Evolutionary conservation across 2,888 invertebrate genomes (phyloP).

Genomic region (Pseudanteris insignis): DNA sequence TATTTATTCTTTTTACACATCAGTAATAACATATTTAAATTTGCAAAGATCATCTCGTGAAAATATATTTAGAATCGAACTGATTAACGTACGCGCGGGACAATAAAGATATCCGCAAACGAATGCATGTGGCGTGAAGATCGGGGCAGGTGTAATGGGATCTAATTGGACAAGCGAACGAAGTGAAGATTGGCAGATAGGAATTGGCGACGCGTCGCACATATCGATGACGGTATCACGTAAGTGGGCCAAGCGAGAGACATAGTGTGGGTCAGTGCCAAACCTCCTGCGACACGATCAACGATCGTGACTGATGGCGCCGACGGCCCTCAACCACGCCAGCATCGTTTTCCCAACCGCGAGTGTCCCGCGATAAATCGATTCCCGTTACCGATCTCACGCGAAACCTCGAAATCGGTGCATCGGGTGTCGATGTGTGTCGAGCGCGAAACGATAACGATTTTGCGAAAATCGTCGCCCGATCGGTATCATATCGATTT

Average conservation of each 20-base stretch:
- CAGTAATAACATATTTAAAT: too few species aligned
- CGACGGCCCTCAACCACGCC: conserved; percentile 45
- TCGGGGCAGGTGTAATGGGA: not conserved
- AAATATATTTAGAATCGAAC: too few species aligned
- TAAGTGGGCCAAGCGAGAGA: conserved; percentile 59
- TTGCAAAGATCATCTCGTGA: not conserved
- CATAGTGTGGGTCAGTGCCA: conserved; percentile 61
- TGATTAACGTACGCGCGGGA: too few species aligned
- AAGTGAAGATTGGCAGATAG: conserved; percentile 21
- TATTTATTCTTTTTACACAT: too few species aligned
- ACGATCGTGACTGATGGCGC: conserved; percentile 27
- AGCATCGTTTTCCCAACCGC: conserved; percentile 27
- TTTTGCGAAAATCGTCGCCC: too few species aligned
- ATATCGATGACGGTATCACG: too few species aligned
- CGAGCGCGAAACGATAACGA: too few species aligned
- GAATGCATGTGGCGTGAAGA: not conserved
- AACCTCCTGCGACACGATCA: conserved; percentile 53
- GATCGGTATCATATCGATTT: too few species aligned
- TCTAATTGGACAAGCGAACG: too few species aligned
- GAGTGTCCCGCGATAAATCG: conserved; percentile 5
- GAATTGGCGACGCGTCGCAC: conserved; percentile 18
- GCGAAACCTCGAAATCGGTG: too few species aligned
- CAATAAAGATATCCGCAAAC: not conserved
- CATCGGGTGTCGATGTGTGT: too few species aligned
- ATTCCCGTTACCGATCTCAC: conserved; percentile 18